Base-by-base conservation (phyloP, 2,888 invertebrate genomes). In the Orthosia incerta region DNA sequence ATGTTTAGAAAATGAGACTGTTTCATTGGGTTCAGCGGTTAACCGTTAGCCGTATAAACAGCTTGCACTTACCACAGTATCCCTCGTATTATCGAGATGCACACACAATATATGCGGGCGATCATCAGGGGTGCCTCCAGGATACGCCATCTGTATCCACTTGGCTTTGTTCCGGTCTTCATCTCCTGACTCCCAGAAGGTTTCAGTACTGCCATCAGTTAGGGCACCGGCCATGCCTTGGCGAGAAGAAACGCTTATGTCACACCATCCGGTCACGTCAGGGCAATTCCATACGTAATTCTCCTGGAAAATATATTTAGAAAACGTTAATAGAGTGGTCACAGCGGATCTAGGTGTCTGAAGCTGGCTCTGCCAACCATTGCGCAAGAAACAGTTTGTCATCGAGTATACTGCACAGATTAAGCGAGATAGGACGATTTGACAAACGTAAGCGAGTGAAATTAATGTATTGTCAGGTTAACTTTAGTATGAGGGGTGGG, bases 141-240 rank as follows among this genome's bases (percentile, higher is more conserved):
- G 95, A 92, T 92, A 96, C 76, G 83, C 62, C 55, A 96, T 83
- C 70, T 98, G 98, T 46, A 99, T 97, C 88, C 98, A 98, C 94
- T 99, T 99, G 39, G 98, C 98, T 92, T 99, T 99, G 92, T 99
- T 99, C 73, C 98, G 97, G 94, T 99, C 99, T 90, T 99, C 99
- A 89, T 99, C 99, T 0, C 99, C 99, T 53, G 99, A 99, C 95
- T 99, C 99, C 99, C 99, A 99, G 95, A 99, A 99, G 0, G 99
- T 99, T 93, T 99, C 99, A 0, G 99, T 99, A 9, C 99, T 99
- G 88, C 98, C 98, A 92, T 99, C 99, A 0, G 98, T 98, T 20
- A 99, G 96, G 83, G 99, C 99, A 3, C 98, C 98, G 5, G 99
- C 98, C 99, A 99, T 99, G 12, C 99, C 99, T 89, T 98, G 98